Evolutionary conservation across 2,888 invertebrate genomes (phyloP).

Genomic region (Heliconius sara): DNA sequence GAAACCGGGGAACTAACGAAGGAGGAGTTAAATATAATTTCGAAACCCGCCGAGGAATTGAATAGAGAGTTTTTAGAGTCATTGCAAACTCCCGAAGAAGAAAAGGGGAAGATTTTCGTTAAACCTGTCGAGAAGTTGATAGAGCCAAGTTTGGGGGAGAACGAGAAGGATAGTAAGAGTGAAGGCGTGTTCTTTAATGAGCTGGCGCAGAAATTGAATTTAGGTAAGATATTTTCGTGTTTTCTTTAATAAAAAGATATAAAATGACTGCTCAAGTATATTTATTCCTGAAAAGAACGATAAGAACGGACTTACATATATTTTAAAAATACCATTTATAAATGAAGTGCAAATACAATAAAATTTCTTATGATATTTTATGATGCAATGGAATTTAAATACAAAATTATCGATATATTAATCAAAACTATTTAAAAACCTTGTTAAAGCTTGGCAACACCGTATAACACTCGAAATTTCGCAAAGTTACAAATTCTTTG

Average conservation of each 20-base stretch:
- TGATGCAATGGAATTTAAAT: too few species aligned
- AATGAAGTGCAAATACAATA: too few species aligned
- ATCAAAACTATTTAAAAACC: too few species aligned
- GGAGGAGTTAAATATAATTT: constrained; percentile 60
- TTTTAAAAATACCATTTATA: too few species aligned
- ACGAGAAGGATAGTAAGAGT: constrained; percentile 46
- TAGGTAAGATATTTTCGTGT: constrained; percentile 56
- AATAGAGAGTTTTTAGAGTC: constrained; percentile 78
- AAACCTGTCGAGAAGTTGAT: constrained; percentile 70
- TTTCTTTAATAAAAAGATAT: background rate
- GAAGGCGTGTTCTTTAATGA: constrained; percentile 54
- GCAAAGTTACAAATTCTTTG: too few species aligned
- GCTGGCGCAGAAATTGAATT: constrained; percentile 57
- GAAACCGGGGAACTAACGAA: constrained; percentile 58
- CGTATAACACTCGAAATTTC: too few species aligned
- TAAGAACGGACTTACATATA: too few species aligned
- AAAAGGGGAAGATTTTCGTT: constrained; percentile 66
- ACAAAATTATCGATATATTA: too few species aligned
- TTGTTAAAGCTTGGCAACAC: too few species aligned
- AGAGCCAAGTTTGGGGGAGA: constrained; percentile 44
- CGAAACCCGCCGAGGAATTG: constrained; percentile 71
- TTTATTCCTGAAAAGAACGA: too few species aligned
- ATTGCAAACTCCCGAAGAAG: constrained; percentile 58
- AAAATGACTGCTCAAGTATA: too few species aligned
- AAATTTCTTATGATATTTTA: too few species aligned